These are phyloP conservation scores for Orycteropus afer DNA, from an alignment of 2,113 vertebrate genomes.

Conservation along the genomic window DNA sequence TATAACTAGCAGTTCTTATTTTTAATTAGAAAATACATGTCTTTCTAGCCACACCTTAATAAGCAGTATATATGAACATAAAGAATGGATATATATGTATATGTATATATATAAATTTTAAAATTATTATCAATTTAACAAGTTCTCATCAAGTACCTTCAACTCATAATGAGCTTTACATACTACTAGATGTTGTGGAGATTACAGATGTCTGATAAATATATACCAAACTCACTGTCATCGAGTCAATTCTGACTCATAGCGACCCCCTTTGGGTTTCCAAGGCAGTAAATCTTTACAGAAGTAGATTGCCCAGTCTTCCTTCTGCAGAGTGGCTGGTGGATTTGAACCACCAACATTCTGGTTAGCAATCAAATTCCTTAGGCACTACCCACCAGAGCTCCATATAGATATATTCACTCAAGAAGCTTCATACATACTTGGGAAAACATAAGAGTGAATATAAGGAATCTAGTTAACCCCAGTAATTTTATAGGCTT, in stretches of 20 bases:
- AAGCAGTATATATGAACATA: slow-evolving; percentile 5
- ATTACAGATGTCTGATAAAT: slow-evolving; percentile 35
- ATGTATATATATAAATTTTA: slow-evolving; percentile 18
- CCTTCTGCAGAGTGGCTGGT: too few species aligned
- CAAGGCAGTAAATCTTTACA: too few species aligned
- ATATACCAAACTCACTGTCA: too few species aligned
- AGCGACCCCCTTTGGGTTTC: too few species aligned
- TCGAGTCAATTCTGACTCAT: too few species aligned
- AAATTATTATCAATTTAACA: slow-evolving; percentile 42
- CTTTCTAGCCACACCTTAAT: slow-evolving; percentile 49
- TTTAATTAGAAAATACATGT: slow-evolving; percentile 65
- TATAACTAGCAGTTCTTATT: slow-evolving; percentile 66
- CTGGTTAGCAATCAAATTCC: too few species aligned
- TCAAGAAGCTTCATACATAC: background rate
- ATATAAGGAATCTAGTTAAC: background rate
- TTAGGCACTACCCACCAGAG: too few species aligned
- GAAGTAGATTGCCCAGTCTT: too few species aligned
- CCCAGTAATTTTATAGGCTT: background rate
- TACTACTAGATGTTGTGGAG: background rate
- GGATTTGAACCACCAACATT: too few species aligned
- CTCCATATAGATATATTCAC: too few species aligned
- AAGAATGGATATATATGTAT: background rate
- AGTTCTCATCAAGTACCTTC: slow-evolving; percentile 34
- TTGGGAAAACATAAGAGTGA: background rate
- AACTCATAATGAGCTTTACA: slow-evolving; percentile 19